A percentile compares a stretch with the other conserved stretches of the same genome.
These are phyloP conservation scores for Synergus umbraculus DNA, from an alignment of 2,888 invertebrate species.

Conservation along the genomic window DNA sequence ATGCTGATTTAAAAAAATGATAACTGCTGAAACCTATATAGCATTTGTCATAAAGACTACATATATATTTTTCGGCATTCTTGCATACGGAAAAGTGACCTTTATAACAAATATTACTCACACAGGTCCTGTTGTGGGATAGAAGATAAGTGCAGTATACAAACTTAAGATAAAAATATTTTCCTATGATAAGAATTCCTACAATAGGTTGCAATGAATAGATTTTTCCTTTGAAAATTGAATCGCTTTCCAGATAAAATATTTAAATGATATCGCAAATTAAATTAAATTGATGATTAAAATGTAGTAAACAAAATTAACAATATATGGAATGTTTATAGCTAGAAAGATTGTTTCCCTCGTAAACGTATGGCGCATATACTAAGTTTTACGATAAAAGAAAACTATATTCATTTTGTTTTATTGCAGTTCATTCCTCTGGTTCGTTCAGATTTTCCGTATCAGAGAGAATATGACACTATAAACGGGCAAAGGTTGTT, in stretches of 20 bases:
- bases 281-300: not conserved
- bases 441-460: conserved; percentile 26
- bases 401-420: conserved; percentile 7
- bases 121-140: not conserved
- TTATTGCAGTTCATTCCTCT: conserved; percentile 33
- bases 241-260: not conserved
- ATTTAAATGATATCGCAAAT: too few relatives aligned
- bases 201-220: not conserved
- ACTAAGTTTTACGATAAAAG: not conserved
- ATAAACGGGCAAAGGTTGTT: conserved; percentile 14
- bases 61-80: too few relatives aligned
- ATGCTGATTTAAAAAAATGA: not conserved
- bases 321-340: not conserved
- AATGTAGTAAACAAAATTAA: not conserved
- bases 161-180: not conserved
- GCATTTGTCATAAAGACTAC: too few relatives aligned
- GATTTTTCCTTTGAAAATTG: not conserved
- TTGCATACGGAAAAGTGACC: not conserved
- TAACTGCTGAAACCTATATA: not conserved
- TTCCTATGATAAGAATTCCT: not conserved
- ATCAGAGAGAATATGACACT: conserved; percentile 19
- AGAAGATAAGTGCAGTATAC: not conserved
- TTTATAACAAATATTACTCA: not conserved
- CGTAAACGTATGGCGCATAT: not conserved
- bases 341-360: not conserved